Conservation (phyloP, 1,140 invertebrate genomes). For the Bilobella aurantiaca region DNA sequence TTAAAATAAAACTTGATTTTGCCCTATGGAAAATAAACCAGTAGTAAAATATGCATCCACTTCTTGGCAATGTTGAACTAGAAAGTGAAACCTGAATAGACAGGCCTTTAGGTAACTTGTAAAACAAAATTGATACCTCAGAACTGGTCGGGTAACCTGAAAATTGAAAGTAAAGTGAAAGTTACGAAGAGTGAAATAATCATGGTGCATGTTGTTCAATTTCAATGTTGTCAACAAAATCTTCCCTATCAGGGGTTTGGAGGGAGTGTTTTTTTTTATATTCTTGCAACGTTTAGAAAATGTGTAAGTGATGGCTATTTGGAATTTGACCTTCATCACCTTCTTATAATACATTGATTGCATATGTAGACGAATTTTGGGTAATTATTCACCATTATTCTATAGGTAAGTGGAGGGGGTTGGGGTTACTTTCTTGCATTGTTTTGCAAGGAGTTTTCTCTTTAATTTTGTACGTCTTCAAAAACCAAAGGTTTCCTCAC, state of each 20-base stretch:
- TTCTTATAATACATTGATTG: neutral
- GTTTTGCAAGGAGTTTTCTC: neutral
- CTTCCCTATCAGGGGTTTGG: no score
- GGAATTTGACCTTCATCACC: neutral
- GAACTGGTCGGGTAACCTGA: constrained; percentile 3
- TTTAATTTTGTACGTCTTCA: neutral
- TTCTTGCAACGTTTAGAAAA: no score
- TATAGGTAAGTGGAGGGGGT: neutral
- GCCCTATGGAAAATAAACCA: no score
- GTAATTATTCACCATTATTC: neutral
- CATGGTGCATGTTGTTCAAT: neutral
- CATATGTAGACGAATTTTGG: neutral
- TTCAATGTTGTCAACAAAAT: neutral
- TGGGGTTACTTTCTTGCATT: neutral
- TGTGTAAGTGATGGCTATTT: neutral
- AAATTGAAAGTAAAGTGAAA: constrained; percentile 5
- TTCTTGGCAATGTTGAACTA: no score
- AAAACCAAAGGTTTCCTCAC: neutral
- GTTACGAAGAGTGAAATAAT: constrained; percentile 2
- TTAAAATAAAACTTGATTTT: no score
- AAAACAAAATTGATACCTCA: no score
- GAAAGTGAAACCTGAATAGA: no score
- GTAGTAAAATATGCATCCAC: no score
- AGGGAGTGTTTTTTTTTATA: neutral
- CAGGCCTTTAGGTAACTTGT: no score